A percentile compares a stretch with the other conserved stretches of the same genome.
Conservation (phyloP, 2,888 invertebrate species). For the Rhaphigaster nebulosa region DNA sequence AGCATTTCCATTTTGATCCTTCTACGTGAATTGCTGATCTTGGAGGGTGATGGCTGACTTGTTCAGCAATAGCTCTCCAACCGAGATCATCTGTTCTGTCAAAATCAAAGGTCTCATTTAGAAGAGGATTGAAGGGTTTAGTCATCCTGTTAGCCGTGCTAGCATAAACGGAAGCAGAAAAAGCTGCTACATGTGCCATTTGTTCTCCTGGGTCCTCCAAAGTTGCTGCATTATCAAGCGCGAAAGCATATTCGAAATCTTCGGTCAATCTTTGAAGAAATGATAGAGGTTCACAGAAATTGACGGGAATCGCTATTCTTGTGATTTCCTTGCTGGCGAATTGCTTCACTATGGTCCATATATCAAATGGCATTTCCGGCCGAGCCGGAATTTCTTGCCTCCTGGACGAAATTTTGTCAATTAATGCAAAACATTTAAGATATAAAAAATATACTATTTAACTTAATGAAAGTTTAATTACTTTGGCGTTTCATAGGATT, state of each 20-base stretch:
- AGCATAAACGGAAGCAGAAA: slow-evolving; percentile 92
- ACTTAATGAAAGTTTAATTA: not conserved
- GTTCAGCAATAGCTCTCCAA: slow-evolving; percentile 95
- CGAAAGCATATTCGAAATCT: slow-evolving; percentile 95
- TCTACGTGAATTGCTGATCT: slow-evolving; percentile 96
- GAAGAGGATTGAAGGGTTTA: slow-evolving; percentile 97
- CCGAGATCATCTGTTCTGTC: slow-evolving; percentile 95
- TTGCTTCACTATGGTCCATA: slow-evolving; percentile 20
- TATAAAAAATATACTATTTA: not conserved
- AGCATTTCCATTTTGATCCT: slow-evolving; percentile 90
- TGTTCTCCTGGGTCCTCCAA: slow-evolving; percentile 91
- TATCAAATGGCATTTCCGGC: slow-evolving; percentile 30
- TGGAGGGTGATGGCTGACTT: slow-evolving; percentile 98
- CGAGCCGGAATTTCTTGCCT: slow-evolving; percentile 7
- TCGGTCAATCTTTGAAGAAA: slow-evolving; percentile 98
- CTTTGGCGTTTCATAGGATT: not conserved
- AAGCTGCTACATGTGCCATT: slow-evolving; percentile 96
- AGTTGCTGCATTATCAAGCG: slow-evolving; percentile 77
- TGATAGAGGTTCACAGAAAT: slow-evolving; percentile 98
- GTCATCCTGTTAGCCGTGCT: slow-evolving; percentile 87
- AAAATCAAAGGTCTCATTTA: slow-evolving; percentile 97
- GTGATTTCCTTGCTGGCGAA: not conserved
- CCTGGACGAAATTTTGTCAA: slow-evolving; percentile 21
- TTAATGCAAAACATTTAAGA: not conserved
- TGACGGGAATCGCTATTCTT: slow-evolving; percentile 72